phyloP scores from a whole-genome alignment of 2,797 vertebrate species.

The Varecia variegata region DNA sequence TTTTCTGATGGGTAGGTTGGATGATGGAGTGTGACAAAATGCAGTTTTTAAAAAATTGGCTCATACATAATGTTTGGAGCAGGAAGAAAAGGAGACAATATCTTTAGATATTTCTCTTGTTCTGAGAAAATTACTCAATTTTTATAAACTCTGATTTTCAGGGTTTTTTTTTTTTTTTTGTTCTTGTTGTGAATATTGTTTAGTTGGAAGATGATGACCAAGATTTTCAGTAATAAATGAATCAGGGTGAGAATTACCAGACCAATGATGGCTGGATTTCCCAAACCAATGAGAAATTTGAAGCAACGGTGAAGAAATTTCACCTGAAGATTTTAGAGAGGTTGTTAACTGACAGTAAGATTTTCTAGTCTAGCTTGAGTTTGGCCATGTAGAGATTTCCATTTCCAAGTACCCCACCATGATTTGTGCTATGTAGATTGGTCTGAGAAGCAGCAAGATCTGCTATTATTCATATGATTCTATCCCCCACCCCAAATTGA shows the following conservation, averaged over 20 bases:
- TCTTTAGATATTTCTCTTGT: conserved; percentile 24
- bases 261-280: neutral
- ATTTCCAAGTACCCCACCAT: neutral
- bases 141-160: neutral
- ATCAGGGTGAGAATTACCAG: neutral
- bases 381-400: neutral
- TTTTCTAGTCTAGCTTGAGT: neutral
- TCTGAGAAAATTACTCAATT: neutral
- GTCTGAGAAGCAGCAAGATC: neutral
- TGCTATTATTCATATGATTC: neutral
- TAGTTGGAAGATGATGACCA: neutral
- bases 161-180: neutral
- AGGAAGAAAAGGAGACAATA: neutral
- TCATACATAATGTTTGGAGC: neutral
- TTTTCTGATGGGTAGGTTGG: neutral
- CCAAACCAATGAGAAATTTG: neutral
- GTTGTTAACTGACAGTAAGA: neutral
- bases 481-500: neutral
- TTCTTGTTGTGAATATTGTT: neutral
- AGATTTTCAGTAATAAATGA: neutral
- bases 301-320: neutral
- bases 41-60: neutral
- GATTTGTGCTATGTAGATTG: neutral
- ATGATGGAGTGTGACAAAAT: neutral
- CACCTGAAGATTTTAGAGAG: neutral